phyloP scores from a whole-genome alignment of 2,888 invertebrate genomes.

The Clistopyga incitator region DNA sequence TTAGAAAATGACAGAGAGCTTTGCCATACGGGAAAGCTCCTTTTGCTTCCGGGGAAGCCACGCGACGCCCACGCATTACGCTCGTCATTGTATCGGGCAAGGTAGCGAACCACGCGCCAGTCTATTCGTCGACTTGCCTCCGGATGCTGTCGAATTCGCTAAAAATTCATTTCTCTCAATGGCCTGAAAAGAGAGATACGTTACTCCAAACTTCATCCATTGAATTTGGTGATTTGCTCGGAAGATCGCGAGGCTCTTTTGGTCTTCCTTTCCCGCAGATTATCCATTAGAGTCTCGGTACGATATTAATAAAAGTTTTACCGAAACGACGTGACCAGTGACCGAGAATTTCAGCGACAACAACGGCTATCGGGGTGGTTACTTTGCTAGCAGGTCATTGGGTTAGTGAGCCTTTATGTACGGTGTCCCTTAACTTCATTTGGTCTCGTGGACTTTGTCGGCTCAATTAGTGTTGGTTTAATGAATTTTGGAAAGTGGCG shows the following conservation, averaged over 20 bases:
- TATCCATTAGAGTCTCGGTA: neutral
- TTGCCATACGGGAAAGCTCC: constrained; percentile 41
- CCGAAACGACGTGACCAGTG: neutral
- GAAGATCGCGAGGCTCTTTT: neutral
- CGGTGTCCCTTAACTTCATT: neutral
- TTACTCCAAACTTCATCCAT: neutral
- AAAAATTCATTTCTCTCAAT: neutral
- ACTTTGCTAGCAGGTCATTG: neutral
- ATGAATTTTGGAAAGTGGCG: neutral
- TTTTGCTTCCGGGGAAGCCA: constrained; percentile 26
- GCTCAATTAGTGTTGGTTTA: neutral
- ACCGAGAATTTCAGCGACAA: neutral
- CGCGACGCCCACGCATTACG: constrained; percentile 30
- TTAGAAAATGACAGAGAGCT: constrained; percentile 18
- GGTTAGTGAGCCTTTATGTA: neutral
- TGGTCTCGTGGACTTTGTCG: neutral
- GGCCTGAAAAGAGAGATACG: neutral
- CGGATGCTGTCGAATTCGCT: constrained; percentile 22
- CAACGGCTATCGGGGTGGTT: neutral
- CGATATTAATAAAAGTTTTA: neutral
- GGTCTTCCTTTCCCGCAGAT: neutral
- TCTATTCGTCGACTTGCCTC: constrained; percentile 32
- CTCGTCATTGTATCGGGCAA: constrained; percentile 8
- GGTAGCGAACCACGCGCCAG: constrained; percentile 58
- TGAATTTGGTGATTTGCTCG: neutral